Conservation (phyloP, 2,797 vertebrate genomes). For the Momotus momota region DNA sequence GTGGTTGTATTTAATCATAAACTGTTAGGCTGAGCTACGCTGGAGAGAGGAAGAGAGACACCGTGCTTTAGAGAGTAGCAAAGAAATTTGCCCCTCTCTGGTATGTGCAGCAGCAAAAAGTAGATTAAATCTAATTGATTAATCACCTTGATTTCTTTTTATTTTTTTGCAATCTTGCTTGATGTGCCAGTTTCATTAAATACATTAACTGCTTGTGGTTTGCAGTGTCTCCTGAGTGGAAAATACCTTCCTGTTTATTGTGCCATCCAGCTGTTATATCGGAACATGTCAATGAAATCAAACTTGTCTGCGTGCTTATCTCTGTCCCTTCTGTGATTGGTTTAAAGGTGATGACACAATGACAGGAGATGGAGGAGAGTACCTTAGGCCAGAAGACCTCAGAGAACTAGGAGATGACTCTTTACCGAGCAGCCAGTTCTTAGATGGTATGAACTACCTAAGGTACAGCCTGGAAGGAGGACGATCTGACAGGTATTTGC, state of each 20-base stretch:
- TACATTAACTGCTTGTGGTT: background rate
- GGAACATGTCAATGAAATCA: background rate
- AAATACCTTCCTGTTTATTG: background rate
- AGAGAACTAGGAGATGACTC: conserved; percentile 97
- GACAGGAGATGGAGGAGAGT: conserved; percentile 97
- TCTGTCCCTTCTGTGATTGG: background rate
- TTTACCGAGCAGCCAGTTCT: conserved; percentile 92
- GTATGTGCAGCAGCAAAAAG: background rate
- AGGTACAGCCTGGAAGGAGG: conserved; percentile 94
- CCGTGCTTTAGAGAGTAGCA: accelerated
- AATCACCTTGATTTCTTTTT: background rate
- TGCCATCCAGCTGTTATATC: background rate
- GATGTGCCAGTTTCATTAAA: background rate
- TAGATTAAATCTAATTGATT: background rate
- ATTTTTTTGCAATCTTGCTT: background rate
- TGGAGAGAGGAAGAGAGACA: background rate
- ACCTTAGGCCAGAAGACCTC: conserved; percentile 93
- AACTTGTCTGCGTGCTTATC: background rate
- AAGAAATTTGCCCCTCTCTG: background rate
- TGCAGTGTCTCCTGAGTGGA: conserved; percentile 27
- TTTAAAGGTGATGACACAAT: conserved; percentile 94
- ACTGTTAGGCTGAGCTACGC: background rate
- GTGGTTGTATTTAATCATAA: background rate
- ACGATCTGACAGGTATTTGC: conserved; percentile 89
- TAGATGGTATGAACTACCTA: conserved; percentile 97